These are phyloP conservation scores for Dendronephthya gigantea DNA, from an alignment of 64 coral and sea anemone genomes.

Conservation along the genomic window DNA sequence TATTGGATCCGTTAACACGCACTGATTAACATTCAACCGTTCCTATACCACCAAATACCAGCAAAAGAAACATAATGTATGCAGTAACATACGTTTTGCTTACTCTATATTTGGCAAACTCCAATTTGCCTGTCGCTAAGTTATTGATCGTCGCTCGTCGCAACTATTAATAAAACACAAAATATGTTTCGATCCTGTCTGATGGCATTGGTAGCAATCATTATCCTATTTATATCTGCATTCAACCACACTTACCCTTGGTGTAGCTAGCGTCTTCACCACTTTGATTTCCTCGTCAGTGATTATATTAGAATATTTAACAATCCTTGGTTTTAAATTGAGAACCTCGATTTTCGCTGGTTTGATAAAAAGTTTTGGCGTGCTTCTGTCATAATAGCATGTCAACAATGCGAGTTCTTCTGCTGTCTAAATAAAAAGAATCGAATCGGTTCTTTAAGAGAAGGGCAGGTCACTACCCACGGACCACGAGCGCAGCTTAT, in stretches of 20 bases:
- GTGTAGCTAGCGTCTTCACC: slow-evolving; percentile 33
- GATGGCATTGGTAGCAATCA: too few relatives aligned
- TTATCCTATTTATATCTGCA: background rate
- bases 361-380: slow-evolving; percentile 23
- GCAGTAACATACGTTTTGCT: slow-evolving; percentile 33
- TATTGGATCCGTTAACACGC: too few relatives aligned
- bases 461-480: too few relatives aligned
- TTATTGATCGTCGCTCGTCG: slow-evolving; percentile 30
- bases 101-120: slow-evolving; percentile 32
- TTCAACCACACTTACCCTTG: slow-evolving; percentile 26
- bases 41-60: too few relatives aligned
- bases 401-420: slow-evolving; percentile 12
- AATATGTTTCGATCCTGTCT: too few relatives aligned
- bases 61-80: background rate
- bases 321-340: slow-evolving; percentile 42
- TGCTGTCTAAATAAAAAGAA: background rate
- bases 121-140: slow-evolving; percentile 18
- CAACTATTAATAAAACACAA: slow-evolving; percentile 6
- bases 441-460: too few relatives aligned
- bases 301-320: slow-evolving; percentile 33
- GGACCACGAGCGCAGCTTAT: too few relatives aligned
- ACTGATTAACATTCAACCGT: too few relatives aligned
- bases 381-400: slow-evolving; percentile 33
- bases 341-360: slow-evolving; percentile 56
- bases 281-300: slow-evolving; percentile 40